A percentile compares a stretch with the other conserved stretches of the same genome.
phyloP scores from a whole-genome alignment of 1,140 invertebrate species.

The Drosophila sechellia region DNA sequence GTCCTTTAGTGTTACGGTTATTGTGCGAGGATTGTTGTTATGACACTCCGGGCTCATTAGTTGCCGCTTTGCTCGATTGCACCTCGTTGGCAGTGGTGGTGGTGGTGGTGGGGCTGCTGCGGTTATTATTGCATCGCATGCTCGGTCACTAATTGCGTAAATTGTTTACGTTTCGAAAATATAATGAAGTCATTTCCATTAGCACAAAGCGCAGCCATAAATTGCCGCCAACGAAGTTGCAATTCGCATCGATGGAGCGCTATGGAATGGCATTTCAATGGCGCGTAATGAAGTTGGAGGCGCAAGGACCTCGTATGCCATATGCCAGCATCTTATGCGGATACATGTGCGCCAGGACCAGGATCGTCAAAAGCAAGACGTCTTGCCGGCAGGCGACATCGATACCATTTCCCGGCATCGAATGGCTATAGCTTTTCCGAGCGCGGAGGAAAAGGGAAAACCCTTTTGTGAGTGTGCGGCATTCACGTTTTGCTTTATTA shows the following conservation, averaged over 20 bases:
- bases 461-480: slow-evolving; percentile 34
- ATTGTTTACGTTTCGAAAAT: slow-evolving; percentile 81
- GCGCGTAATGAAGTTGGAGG: slow-evolving; percentile 41
- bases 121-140: slow-evolving; percentile 56
- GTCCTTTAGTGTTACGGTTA: slow-evolving; percentile 63
- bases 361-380: slow-evolving; percentile 48
- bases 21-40: slow-evolving; percentile 63
- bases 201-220: slow-evolving; percentile 69
- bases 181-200: slow-evolving; percentile 82
- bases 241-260: slow-evolving; percentile 11
- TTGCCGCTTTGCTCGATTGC: slow-evolving; percentile 76
- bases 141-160: slow-evolving; percentile 77
- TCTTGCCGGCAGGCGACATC: slow-evolving; percentile 56
- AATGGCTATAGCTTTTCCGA: neutral
- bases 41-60: slow-evolving; percentile 79
- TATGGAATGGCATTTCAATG: slow-evolving; percentile 38
- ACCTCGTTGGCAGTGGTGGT: slow-evolving; percentile 12
- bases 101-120: slow-evolving; percentile 7
- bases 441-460: neutral
- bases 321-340: slow-evolving; percentile 10
- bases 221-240: slow-evolving; percentile 52
- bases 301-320: neutral
- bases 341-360: slow-evolving; percentile 7
- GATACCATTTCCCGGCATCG: slow-evolving; percentile 53
- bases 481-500: slow-evolving; percentile 81